These are phyloP conservation scores for Hipposideros larvatus DNA, from an alignment of 2,797 vertebrate species.

Conservation along the genomic window DNA sequence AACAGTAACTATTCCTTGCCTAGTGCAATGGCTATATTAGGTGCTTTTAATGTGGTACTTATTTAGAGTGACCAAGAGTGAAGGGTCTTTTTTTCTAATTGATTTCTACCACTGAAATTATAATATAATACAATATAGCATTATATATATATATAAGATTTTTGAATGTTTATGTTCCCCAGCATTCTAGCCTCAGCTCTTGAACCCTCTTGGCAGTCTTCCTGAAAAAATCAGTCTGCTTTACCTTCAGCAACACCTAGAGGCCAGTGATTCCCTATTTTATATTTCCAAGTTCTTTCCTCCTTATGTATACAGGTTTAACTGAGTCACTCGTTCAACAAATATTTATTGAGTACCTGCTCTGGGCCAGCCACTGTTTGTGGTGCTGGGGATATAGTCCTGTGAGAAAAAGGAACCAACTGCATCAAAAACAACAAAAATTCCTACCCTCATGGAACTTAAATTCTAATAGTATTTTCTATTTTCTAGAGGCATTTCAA, in stretches of 20 bases:
- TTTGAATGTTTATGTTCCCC: not conserved
- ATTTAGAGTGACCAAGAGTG: not conserved
- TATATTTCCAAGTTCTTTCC: not conserved
- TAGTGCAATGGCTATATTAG: not conserved
- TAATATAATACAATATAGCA: not conserved
- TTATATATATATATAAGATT: not conserved
- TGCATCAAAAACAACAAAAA: not conserved
- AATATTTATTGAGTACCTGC: not conserved
- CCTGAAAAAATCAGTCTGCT: not conserved
- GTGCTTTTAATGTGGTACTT: not conserved
- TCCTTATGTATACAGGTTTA: not conserved
- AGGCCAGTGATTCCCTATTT: not conserved
- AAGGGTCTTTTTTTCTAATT: not conserved
- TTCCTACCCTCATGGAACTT: not conserved
- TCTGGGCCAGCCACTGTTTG: not conserved
- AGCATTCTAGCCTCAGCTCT: not conserved
- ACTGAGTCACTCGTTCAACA: not conserved
- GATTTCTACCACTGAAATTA: not conserved
- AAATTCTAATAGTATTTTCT: not conserved
- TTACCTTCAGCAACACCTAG: not conserved
- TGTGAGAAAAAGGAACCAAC: not conserved
- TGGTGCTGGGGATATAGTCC: not conserved
- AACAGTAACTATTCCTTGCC: not conserved
- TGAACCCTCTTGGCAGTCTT: not conserved
- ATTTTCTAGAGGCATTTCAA: slow-evolving; percentile 47